phyloP scores from a whole-genome alignment of 2,113 vertebrate species.

The Murina feae region DNA sequence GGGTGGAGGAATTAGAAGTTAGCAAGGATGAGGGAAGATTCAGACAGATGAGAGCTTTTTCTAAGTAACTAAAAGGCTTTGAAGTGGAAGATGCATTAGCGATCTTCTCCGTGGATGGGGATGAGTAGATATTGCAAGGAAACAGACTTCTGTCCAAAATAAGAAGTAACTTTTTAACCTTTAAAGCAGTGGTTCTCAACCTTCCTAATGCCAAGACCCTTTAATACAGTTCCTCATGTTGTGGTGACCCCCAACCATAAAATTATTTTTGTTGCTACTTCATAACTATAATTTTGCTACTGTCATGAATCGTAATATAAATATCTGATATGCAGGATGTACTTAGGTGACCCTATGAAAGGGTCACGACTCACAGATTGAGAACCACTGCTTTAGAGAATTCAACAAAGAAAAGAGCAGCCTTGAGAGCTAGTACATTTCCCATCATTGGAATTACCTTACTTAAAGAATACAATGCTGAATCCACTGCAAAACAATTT shows the following conservation, averaged over 20 bases:
- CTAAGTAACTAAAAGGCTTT: not conserved
- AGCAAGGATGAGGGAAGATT: not conserved
- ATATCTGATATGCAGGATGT: too few relatives aligned
- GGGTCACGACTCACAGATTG: too few relatives aligned
- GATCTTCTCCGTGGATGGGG: not conserved
- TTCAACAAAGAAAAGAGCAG: not conserved
- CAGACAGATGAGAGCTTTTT: not conserved
- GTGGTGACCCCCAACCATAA: too few relatives aligned
- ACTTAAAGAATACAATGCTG: not conserved
- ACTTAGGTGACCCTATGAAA: too few relatives aligned
- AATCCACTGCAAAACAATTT: slow-evolving; percentile 11
- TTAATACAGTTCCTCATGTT: too few relatives aligned
- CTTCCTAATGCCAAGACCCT: too few relatives aligned
- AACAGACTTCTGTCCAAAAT: not conserved
- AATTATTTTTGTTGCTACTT: too few relatives aligned
- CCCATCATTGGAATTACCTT: not conserved
- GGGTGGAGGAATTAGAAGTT: not conserved
- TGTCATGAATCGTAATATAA: too few relatives aligned
- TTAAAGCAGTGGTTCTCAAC: too few relatives aligned
- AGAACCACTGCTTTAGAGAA: too few relatives aligned
- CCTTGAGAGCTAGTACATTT: not conserved
- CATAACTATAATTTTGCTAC: too few relatives aligned
- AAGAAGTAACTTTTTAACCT: slow-evolving; percentile 6
- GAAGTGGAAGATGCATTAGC: not conserved
- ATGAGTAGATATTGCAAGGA: not conserved